These are phyloP conservation scores for Silvanus unidentatus DNA, from an alignment of 2,888 invertebrate genomes.

Conservation along the genomic window DNA sequence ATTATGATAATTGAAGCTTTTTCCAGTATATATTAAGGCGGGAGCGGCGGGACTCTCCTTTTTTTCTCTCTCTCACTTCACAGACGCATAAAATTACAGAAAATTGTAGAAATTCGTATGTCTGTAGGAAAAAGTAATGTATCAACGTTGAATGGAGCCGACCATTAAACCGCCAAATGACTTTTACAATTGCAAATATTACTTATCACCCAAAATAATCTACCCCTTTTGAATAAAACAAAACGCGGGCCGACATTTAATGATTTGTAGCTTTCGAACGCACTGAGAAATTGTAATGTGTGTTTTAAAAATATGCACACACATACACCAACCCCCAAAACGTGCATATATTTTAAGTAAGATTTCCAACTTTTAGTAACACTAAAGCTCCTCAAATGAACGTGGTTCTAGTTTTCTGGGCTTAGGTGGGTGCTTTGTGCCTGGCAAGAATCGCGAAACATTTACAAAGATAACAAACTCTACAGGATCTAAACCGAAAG, in stretches of 20 bases:
- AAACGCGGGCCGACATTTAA: constrained; percentile 20
- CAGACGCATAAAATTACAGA: constrained; percentile 28
- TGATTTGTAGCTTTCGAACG: neutral
- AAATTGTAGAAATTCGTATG: constrained; percentile 16
- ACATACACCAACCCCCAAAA: no score
- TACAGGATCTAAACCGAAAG: constrained; percentile 26
- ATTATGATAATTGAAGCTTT: constrained; percentile 20
- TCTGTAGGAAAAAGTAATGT: constrained; percentile 30
- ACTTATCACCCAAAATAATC: constrained; percentile 40
- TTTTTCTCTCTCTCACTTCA: constrained; percentile 10
- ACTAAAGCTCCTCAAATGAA: constrained; percentile 23
- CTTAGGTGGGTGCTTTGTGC: constrained; percentile 1
- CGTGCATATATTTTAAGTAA: constrained; percentile 7
- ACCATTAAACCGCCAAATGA: constrained; percentile 41
- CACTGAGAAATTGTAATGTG: no score
- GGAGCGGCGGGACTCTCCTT: constrained; percentile 14
- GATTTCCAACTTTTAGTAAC: constrained; percentile 27
- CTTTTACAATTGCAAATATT: constrained; percentile 41
- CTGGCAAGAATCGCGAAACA: constrained; percentile 11
- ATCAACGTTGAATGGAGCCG: constrained; percentile 27
- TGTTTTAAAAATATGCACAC: no score
- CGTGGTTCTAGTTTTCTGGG: constrained; percentile 28
- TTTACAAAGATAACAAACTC: constrained; percentile 30
- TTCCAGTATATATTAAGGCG: constrained; percentile 10
- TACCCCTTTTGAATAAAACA: no score